phyloP scores from a whole-genome alignment of 1,140 invertebrate species.

The Pogonomyrmex barbatus region DNA sequence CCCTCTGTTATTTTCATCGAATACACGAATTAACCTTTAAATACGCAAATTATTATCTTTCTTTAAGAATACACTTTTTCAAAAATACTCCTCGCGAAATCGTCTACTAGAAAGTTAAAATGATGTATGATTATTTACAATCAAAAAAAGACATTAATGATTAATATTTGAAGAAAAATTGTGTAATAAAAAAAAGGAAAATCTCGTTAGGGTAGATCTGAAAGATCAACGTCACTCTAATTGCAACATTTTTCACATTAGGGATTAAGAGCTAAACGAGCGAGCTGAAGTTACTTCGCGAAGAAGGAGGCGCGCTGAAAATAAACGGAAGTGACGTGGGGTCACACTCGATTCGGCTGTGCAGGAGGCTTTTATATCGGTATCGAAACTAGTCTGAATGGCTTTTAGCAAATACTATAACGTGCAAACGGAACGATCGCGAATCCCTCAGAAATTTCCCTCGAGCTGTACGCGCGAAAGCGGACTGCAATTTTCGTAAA shows the following conservation, averaged over 20 bases:
- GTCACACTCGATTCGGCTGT: not conserved
- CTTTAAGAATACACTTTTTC: not conserved
- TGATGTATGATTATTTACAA: not conserved
- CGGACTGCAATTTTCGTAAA: slow-evolving; percentile 53
- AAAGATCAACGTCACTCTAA: not conserved
- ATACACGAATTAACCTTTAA: not conserved
- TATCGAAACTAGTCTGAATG: not conserved
- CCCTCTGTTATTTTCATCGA: not conserved
- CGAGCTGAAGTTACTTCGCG: not conserved
- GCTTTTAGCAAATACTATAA: slow-evolving; percentile 4
- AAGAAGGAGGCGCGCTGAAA: not conserved
- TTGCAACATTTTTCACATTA: not conserved
- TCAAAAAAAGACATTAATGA: not conserved
- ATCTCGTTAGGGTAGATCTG: not conserved
- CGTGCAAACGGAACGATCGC: not conserved
- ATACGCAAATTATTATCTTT: not conserved
- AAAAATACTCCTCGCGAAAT: not conserved
- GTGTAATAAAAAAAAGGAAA: not conserved
- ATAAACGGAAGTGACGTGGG: slow-evolving; percentile 23
- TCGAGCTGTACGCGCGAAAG: not conserved
- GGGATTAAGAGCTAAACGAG: not conserved
- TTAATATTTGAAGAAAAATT: not conserved
- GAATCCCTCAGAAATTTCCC: slow-evolving; percentile 34
- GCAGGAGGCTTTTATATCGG: slow-evolving; percentile 22
- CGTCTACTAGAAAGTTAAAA: not conserved